Evolutionary conservation across 1,140 invertebrate species (phyloP), one percentile per base, ranked within the genome.

Genomic region (Calycopis cecrops): DNA sequence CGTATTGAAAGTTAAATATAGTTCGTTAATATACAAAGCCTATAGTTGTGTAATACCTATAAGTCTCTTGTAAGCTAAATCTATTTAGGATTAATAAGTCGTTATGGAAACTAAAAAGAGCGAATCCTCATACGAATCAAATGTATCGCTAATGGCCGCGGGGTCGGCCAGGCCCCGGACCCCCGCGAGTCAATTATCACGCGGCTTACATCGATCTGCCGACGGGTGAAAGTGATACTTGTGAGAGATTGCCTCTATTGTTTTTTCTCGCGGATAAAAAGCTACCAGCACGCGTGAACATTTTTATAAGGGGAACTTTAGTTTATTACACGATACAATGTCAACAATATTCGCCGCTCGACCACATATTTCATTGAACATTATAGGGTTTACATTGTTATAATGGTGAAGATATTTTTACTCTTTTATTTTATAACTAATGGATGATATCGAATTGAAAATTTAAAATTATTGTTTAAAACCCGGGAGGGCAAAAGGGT

Each of bases 241-340:
- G 87, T 88, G 87, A 88, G 87, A 88, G 79, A 88, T 83, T 83
- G 77, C 76, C 71, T 81, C 71, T 78, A 84, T 88, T 88, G 85
- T 88, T 88, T 88, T 88, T 88, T 88, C 85, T 88, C 87, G 85
- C 76, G 75, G 72, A 67, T 74, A 87, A 87, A 85, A 84, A 80
- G 73, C 63, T 71, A 65, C 64, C 37, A 60, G 70, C 82, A 78
- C 79, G 73, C 73, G 74, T 68, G 71, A 44, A 18, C 55, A 62
- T 78, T 81, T 76, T 75, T 59, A 73, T 71, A 75, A 60, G 64
- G 68, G 54, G 55, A 44, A 56, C 52, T 40, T 40, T 14, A 14
- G 38, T 6, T 35, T 17, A 21, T 28, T 52, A 40, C 18, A 52
- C 50, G 50, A 52, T 52, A 52, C 28, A 52, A 28, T 52, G 12